Percentiles rank a stretch among this genome's conserved stretches.
Evolutionary conservation across 1,140 invertebrate genomes (phyloP).

Genomic region (Drosophila guanche): DNA sequence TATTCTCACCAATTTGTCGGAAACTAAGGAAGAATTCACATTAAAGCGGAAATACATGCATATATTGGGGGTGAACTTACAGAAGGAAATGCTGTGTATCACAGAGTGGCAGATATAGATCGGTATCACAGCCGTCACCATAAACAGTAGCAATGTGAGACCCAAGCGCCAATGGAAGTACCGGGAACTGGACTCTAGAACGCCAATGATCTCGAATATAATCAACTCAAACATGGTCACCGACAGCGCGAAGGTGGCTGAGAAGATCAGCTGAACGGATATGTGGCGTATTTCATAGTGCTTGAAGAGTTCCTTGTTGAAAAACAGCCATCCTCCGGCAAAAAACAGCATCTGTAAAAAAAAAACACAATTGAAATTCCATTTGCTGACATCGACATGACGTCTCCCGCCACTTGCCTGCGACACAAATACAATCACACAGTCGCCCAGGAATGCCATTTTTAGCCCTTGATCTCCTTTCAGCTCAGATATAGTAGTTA

Average conservation of each 20-base stretch:
- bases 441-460: constrained; percentile 89
- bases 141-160: constrained; percentile 95
- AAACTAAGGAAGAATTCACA: constrained; percentile 87
- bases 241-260: constrained; percentile 97
- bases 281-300: constrained; percentile 99
- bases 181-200: constrained; percentile 95
- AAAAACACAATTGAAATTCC: neutral
- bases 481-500: constrained; percentile 23
- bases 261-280: constrained; percentile 98
- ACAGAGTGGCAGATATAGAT: constrained; percentile 98
- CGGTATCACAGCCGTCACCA: constrained; percentile 98
- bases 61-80: constrained; percentile 86
- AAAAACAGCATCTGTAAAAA: constrained; percentile 93
- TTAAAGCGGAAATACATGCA: neutral
- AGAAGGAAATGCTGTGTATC: constrained; percentile 94
- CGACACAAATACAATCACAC: constrained; percentile 87
- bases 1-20: constrained; percentile 89
- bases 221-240: constrained; percentile 99
- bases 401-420: constrained; percentile 85
- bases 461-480: constrained; percentile 28
- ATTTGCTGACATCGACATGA: neutral
- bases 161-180: constrained; percentile 98
- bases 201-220: constrained; percentile 99
- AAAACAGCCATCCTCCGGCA: constrained; percentile 98
- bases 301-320: constrained; percentile 98